These are phyloP conservation scores for Lineus longissimus DNA, from an alignment of 1,140 invertebrate genomes.

Conservation along the genomic window DNA sequence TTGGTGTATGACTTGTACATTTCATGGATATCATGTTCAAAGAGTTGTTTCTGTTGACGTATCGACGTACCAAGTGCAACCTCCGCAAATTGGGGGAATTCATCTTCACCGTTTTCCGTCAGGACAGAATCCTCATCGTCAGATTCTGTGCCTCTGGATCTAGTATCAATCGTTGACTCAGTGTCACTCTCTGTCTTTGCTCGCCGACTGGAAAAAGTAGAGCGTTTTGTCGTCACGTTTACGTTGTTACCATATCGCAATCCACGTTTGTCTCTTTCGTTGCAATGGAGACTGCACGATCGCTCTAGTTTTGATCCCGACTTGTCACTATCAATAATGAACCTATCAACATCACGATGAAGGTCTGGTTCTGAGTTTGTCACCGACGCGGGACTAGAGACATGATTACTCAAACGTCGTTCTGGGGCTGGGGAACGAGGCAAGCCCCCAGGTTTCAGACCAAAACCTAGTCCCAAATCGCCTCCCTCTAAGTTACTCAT, in stretches of 20 bases:
- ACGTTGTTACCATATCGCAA: no score
- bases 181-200: not conserved
- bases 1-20: not conserved
- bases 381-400: not conserved
- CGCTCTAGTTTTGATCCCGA: no score
- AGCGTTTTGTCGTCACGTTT: not conserved
- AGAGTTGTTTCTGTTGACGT: constrained; percentile 28
- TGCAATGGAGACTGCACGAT: not conserved
- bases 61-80: constrained; percentile 28
- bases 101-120: constrained; percentile 15
- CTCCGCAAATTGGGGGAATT: constrained; percentile 29
- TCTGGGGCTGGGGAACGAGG: not conserved
- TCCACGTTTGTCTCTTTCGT: not conserved
- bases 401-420: not conserved
- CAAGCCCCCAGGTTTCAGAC: constrained; percentile 23
- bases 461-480: constrained; percentile 33
- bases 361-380: not conserved
- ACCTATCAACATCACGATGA: no score
- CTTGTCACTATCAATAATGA: no score
- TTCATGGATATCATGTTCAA: constrained; percentile 22
- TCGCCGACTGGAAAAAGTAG: not conserved
- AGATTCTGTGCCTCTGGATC: not conserved
- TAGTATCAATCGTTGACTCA: not conserved
- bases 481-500: constrained; percentile 26
- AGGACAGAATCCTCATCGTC: not conserved